phyloP scores from a whole-genome alignment of 2,113 vertebrate species.

The Cinclus cinclus region DNA sequence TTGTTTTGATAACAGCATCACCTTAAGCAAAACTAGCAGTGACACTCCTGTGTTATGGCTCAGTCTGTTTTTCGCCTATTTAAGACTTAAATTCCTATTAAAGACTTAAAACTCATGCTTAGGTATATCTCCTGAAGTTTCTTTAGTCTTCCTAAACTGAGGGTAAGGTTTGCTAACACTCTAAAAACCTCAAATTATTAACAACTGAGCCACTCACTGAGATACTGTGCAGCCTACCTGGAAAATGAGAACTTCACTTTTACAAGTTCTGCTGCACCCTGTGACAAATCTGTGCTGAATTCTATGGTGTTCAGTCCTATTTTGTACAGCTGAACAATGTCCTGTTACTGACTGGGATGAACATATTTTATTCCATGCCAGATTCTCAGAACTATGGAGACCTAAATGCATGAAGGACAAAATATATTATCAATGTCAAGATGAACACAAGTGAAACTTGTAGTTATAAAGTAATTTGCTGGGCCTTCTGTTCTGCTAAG shows the following conservation, averaged over 20 bases:
- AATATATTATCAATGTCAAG: not conserved
- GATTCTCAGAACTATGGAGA: not conserved
- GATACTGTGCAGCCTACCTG: not conserved
- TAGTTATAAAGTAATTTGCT: not conserved
- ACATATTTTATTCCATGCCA: not conserved
- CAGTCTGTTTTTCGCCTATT: not conserved
- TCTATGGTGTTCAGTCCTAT: not conserved
- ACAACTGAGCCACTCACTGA: not conserved
- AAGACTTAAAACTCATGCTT: not conserved
- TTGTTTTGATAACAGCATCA: not conserved
- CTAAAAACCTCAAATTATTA: not conserved
- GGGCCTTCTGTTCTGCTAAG: not conserved
- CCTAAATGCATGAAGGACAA: not conserved
- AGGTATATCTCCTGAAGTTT: not conserved
- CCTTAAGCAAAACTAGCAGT: not conserved
- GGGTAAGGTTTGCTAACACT: not conserved
- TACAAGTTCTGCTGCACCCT: not conserved
- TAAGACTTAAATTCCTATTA: not conserved
- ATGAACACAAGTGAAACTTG: not conserved
- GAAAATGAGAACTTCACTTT: not conserved
- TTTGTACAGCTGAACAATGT: not conserved
- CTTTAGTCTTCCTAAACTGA: not conserved
- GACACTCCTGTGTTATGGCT: not conserved
- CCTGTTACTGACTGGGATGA: not conserved
- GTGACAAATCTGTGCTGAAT: not conserved